Conservation (phyloP, 2,113 vertebrate genomes). For the Phasianus colchicus region DNA sequence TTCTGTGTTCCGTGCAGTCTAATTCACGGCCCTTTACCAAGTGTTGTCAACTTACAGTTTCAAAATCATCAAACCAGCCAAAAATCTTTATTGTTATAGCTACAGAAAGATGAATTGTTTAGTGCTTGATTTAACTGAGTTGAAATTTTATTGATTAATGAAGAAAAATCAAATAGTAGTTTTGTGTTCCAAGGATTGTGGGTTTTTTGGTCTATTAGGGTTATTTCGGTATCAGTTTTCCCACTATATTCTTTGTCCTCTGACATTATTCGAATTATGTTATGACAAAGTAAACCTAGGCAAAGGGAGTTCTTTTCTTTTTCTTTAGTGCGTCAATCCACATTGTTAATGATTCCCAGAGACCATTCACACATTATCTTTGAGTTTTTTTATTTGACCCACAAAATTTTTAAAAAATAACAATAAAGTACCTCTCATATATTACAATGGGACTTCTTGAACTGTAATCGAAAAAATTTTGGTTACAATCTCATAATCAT, state of each 20-base stretch:
- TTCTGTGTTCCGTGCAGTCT: neutral
- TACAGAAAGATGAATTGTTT: neutral
- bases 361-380: neutral
- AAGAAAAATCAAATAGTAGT: neutral
- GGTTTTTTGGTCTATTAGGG: neutral
- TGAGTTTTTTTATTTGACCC: neutral
- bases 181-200: neutral
- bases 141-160: neutral
- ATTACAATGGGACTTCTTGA: no score
- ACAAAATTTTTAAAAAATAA: no score
- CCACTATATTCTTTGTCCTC: no score
- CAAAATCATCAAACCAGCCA: neutral
- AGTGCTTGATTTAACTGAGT: neutral
- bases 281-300: neutral
- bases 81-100: neutral
- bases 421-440: no score
- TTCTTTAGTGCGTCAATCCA: neutral
- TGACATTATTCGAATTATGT: neutral
- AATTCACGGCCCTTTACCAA: neutral
- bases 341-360: neutral
- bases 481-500: no score
- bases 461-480: no score
- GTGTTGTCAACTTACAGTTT: accelerated
- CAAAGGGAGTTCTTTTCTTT: neutral
- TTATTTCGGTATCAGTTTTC: neutral